Evolutionary conservation across 2,113 vertebrate genomes (phyloP), one percentile per base, ranked within the genome.

Genomic region (rat (Rattus norvegicus)): DNA sequence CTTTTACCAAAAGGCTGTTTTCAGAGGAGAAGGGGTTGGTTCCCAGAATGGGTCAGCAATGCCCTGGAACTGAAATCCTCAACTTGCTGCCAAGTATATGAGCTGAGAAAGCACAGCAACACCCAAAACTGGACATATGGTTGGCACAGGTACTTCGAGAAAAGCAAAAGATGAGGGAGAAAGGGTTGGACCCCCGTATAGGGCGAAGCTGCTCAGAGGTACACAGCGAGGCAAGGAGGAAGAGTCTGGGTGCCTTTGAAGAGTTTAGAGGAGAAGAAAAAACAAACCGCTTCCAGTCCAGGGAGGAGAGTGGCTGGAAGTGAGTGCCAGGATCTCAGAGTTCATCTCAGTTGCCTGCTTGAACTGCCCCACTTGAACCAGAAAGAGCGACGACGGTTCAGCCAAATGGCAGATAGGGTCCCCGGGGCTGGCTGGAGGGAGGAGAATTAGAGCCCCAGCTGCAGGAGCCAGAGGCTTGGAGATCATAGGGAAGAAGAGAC

Each of bases 1-100:
- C 54, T 89, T 81, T 93, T 43, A 73, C 43, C 47, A 36, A 92
- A 93, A 87, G 61, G 2, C n/a, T 84, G 86, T 92, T 95, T 94
- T 75, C 65, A 61, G 13, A 85, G 56, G 7, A 79, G 26, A 85
- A 19, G 47, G 39, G 88, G 52, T 93, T 11, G 7, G 36, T 28
- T 88, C 89, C 28, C 22, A 61, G 30, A 24, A 9, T 13, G 30
- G n/a, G 33, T 73, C 67, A 16, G 52, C 56, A 28, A 87, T 52
- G 33, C 43, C 54, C 2, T 70, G 80, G 24, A 33, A 13, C 26
- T 59, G 4, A 49, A 49, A 30, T 81, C 30, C 47, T 75, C 91
- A 49, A 88, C 36, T 24, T 39, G 54, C 10, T 39, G 39, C 52
- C 84, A 91, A 88, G 56, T 20, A 0, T 12, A 1, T 16, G 67